Conservation (phyloP, 2,797 vertebrate genomes). For the Fistularia tabacaria region DNA sequence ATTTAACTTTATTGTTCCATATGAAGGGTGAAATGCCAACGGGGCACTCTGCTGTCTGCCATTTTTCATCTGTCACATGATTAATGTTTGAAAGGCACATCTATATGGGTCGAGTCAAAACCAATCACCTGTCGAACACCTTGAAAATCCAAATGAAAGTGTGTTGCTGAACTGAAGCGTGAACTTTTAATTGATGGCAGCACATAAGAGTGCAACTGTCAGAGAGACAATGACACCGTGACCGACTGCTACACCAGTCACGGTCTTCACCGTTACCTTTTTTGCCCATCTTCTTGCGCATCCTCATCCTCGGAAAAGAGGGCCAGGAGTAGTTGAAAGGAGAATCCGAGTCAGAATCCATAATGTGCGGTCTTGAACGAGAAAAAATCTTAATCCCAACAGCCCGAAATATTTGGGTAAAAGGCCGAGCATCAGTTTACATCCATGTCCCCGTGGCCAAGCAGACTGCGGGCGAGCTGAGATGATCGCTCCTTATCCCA, state of each 20-base stretch:
- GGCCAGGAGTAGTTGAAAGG: constrained; percentile 99
- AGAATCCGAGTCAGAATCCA: constrained; percentile 89
- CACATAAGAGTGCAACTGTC: neutral
- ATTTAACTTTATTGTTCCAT: constrained; percentile 60
- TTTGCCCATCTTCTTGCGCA: constrained; percentile 83
- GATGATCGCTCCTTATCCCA: constrained; percentile 41
- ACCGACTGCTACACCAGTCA: neutral
- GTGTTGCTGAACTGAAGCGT: neutral
- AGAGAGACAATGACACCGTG: neutral
- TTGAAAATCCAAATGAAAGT: neutral
- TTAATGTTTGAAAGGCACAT: neutral
- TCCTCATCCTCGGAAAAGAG: constrained; percentile 94
- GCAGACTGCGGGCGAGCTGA: constrained; percentile 22
- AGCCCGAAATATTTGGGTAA: too few relatives aligned
- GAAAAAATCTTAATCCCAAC: constrained; percentile 40
- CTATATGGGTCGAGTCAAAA: neutral
- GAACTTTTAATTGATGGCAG: neutral
- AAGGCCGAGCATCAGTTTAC: constrained; percentile 9
- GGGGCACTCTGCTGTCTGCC: constrained; percentile 10
- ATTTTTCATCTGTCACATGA: constrained; percentile 25
- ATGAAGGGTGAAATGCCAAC: constrained; percentile 28
- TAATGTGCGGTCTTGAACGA: constrained; percentile 38
- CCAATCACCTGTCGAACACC: neutral
- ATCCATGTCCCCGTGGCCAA: constrained; percentile 42
- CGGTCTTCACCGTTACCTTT: constrained; percentile 79